Conservation (phyloP, 64 coral and sea anemone species). For the Montipora sp. region DNA sequence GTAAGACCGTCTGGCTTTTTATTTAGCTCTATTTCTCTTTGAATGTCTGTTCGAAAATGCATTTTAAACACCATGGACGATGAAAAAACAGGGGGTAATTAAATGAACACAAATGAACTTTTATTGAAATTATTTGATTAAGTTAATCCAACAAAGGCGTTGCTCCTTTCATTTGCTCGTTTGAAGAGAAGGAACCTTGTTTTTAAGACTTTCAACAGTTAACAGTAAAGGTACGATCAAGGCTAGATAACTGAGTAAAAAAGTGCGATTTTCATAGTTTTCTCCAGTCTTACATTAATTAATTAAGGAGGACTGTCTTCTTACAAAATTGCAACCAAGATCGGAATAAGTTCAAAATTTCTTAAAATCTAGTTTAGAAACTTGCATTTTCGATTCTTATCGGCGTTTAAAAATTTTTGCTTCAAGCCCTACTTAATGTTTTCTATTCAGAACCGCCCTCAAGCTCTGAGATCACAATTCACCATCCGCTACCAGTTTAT, state of each 20-base stretch:
- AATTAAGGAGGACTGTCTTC: neutral
- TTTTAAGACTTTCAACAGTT: too few species aligned
- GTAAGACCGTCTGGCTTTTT: neutral
- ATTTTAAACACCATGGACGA: too few species aligned
- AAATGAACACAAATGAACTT: neutral
- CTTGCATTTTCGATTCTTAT: neutral
- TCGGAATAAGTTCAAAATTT: too few species aligned
- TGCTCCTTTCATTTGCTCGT: neutral
- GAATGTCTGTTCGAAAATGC: neutral
- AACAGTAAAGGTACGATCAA: too few species aligned
- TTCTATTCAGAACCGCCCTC: conserved; percentile 13
- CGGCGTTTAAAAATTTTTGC: neutral
- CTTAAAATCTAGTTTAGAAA: neutral
- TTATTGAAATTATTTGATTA: neutral
- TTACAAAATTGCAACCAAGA: neutral
- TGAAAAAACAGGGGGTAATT: neutral
- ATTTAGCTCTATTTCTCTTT: too few species aligned
- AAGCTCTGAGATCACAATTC: conserved; percentile 27
- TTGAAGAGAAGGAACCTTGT: neutral
- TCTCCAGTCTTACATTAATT: too few species aligned
- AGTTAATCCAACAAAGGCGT: neutral
- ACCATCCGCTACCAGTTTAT: conserved; percentile 65
- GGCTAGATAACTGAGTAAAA: too few species aligned
- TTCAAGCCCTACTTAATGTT: neutral
- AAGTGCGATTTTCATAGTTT: too few species aligned